Evolutionary conservation across 2,113 vertebrate species (phyloP).

Genomic region (Callipepla californica): DNA sequence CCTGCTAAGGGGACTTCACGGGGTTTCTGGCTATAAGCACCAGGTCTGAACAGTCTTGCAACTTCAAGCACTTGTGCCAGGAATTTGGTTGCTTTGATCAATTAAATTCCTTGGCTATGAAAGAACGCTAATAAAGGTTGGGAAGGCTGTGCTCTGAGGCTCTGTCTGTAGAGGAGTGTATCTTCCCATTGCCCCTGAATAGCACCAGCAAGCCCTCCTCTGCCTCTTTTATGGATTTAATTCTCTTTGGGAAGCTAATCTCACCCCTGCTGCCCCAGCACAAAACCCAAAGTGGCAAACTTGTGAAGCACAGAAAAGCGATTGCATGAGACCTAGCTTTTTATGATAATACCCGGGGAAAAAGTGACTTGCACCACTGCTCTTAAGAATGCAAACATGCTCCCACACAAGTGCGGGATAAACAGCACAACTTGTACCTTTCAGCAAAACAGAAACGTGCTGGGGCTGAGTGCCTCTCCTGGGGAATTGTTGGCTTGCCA

Average conservation of each 20-base stretch:
- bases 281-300: constrained; percentile 67
- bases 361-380: constrained; percentile 59
- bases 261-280: constrained; percentile 56
- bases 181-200: constrained; percentile 63
- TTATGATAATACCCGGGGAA: constrained; percentile 44
- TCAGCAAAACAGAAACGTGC: background rate
- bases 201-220: constrained; percentile 58
- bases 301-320: constrained; percentile 60
- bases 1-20: background rate
- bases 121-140: constrained; percentile 60
- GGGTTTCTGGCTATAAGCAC: constrained; percentile 2
- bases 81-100: constrained; percentile 67
- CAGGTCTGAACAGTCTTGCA: constrained; percentile 28
- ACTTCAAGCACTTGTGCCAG: constrained; percentile 59
- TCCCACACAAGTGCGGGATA: background rate
- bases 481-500: background rate
- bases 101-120: constrained; percentile 58
- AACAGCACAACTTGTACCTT: constrained; percentile 35
- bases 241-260: constrained; percentile 66
- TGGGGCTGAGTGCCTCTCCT: background rate
- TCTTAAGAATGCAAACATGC: constrained; percentile 40
- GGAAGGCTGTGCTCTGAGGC: background rate
- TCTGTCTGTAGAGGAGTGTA: constrained; percentile 36
- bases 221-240: constrained; percentile 60
- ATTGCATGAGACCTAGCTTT: constrained; percentile 45